phyloP scores from a whole-genome alignment of 2,113 vertebrate species.

The Rhynchomys soricoides region DNA sequence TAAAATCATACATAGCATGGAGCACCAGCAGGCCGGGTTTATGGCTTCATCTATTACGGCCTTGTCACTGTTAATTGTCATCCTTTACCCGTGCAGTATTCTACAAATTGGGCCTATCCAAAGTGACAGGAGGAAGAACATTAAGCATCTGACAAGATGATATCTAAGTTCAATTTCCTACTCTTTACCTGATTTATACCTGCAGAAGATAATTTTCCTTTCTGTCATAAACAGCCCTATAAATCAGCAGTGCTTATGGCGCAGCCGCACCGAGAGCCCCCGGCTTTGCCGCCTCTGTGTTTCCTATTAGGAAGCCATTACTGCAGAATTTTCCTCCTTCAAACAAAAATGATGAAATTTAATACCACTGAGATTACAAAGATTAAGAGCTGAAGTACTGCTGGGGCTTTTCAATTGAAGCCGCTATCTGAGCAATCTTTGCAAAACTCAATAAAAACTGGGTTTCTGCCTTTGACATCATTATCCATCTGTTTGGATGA shows the following conservation, averaged over 20 bases:
- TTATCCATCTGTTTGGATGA: slow-evolving; percentile 99
- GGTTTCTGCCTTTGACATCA: slow-evolving; percentile 99
- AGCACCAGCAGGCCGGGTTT: slow-evolving; percentile 99
- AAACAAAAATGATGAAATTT: slow-evolving; percentile 99
- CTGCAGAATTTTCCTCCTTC: slow-evolving; percentile 99
- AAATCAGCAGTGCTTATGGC: slow-evolving; percentile 99
- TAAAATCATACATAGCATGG: slow-evolving; percentile 99
- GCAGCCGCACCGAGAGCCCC: slow-evolving; percentile 92
- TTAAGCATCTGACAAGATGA: slow-evolving; percentile 99
- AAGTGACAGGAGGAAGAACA: slow-evolving; percentile 99
- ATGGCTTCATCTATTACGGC: slow-evolving; percentile 99
- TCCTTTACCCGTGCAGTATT: slow-evolving; percentile 99
- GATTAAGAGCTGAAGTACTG: slow-evolving; percentile 97
- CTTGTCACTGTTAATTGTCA: slow-evolving; percentile 99
- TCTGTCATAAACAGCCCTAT: slow-evolving; percentile 99
- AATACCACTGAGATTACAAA: slow-evolving; percentile 98
- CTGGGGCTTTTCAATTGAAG: slow-evolving; percentile 93
- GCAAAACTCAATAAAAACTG: slow-evolving; percentile 98
- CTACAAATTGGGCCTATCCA: slow-evolving; percentile 99
- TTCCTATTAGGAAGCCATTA: slow-evolving; percentile 99
- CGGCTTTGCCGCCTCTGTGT: slow-evolving; percentile 97
- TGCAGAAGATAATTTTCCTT: slow-evolving; percentile 99
- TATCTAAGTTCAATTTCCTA: slow-evolving; percentile 99
- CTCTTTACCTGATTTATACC: slow-evolving; percentile 99
- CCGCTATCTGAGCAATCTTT: slow-evolving; percentile 98